Base-by-base conservation (phyloP, 2,113 vertebrate species). In the Spea multiplicata region DNA sequence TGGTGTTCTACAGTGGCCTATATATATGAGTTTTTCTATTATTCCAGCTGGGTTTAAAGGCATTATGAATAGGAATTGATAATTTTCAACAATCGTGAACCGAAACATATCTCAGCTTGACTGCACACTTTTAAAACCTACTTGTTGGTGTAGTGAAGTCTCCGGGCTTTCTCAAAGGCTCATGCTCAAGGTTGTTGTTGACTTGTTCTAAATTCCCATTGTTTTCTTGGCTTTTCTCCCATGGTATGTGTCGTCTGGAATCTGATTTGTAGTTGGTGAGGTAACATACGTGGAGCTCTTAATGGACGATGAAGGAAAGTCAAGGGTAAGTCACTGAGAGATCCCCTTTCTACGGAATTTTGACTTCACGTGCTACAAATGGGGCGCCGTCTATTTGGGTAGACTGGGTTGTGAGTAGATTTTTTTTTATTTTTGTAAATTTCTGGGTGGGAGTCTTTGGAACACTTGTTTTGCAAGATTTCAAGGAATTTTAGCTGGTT, bases 211-310 rank as follows among this genome's bases (percentile, higher is more conserved):
- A 99, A 99, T 95, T 93, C 94, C 96, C 93, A 97, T 97, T 98
- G 95, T 98, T 99, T 95, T 99, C 96, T 97, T 96, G 96, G 96
- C 96, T 98, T 99, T 96, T 96, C 96, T 98, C 96, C 96, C 93
- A 96, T 97, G 96, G 96, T 98, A 91, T 94, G 95, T 99, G 95
- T 98, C 97, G 94, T 97, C 96, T 97, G 97, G 96, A 96, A 96
- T 98, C 97, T 99, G 95, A 97, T 99, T 98, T 98, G 94, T 99
- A 99, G 97, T 99, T 96, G 97, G 97, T 99, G 97, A 99, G 96
- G 97, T 99, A 95, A 99, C 97, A 95, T 99, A 99, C 97, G 97
- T 99, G 96, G 96, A 99, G 94, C 97, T 98, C 96, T 99, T 99
- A 98, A 97, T 97, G 97, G 97, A 99, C 96, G 96, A 95, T 91